Percentiles rank a stretch among this genome's conserved stretches.
phyloP scores from a whole-genome alignment of 2,797 vertebrate genomes.

The Pantherophis alleghaniensis region DNA sequence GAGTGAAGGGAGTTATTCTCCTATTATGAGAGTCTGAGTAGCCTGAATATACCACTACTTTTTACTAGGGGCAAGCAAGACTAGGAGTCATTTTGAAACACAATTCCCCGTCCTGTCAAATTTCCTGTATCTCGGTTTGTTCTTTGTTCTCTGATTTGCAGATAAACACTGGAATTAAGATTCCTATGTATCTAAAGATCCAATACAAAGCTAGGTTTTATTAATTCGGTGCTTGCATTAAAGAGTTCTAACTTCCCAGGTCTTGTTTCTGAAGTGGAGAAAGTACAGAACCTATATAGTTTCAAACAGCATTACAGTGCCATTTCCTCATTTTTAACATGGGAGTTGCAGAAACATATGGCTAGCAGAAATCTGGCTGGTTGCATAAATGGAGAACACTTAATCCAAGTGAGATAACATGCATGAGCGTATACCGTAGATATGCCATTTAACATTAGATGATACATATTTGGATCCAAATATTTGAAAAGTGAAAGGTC shows the following conservation, averaged over 20 bases:
- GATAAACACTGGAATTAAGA: background rate
- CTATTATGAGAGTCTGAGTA: background rate
- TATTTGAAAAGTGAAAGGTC: slow-evolving; percentile 23
- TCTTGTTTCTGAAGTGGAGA: background rate
- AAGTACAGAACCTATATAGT: background rate
- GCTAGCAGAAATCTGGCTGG: background rate
- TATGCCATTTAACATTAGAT: background rate
- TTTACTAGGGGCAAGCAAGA: background rate
- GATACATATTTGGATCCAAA: background rate
- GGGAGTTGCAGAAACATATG: background rate
- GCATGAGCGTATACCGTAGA: background rate
- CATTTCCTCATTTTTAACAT: background rate
- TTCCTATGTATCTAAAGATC: background rate
- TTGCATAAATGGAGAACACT: background rate
- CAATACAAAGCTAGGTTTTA: background rate
- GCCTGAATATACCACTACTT: background rate
- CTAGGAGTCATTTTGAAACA: background rate
- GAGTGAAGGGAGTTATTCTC: background rate
- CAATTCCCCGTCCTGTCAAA: background rate
- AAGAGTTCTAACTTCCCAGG: background rate
- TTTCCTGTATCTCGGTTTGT: background rate
- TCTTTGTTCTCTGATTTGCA: background rate
- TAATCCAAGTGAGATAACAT: background rate
- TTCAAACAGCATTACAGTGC: background rate
- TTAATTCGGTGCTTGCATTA: background rate